Base-by-base conservation (phyloP, 2,888 invertebrate species). In the Ashinkailepas kermadecensis region DNA sequence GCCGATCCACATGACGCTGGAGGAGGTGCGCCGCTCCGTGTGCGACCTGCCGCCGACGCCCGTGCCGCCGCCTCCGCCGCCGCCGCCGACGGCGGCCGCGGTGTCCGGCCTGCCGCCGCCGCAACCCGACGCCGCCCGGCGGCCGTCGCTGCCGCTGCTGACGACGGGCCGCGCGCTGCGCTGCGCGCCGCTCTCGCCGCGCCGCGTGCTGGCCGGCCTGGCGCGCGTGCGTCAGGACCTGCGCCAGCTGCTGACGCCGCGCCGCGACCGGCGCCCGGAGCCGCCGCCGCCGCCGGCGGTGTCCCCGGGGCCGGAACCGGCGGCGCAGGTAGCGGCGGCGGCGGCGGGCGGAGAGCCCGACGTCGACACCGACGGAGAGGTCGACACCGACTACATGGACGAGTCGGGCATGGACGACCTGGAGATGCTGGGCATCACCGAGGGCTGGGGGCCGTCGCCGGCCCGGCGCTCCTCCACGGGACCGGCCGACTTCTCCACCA, bases 401-500 rank as follows among this genome's bases (percentile, higher is more conserved):
- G 79, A 39, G 58, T n/a, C 23, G 3, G 79, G 58, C 15, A 59
- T 79, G 12, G 79, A 79, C 4, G 79, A 59, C 59, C 58, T 79
- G 79, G 79, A 79, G 79, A 79, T 79, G 79, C 79, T 79, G 79
- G 79, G 79, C 7, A 79, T 79, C 13, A 79, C 79, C 58, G 79
- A 79, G 58, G 79, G 79, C 13, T 79, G 79, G 79, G 58, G 59
- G 23, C 58, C 59, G 79, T 79, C 79, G 8, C 58, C 79, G 15
- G 79, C 79, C 6, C 58, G 59, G 6, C 58, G 23, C 23, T 8
- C 13, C 25, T 15, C 59, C 58, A 13, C 78, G n/a, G 58, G 79
- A 0, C 79, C 58, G 23, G 59, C 79, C 58, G 95, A 96, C 88
- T 96, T 96, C 88, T 94, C 95, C 70, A 93, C 94, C 58, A 96